Evolutionary conservation across 2,888 invertebrate species (phyloP), one percentile per base, ranked within the genome.

Genomic region (Leptinotarsa tumamoca): DNA sequence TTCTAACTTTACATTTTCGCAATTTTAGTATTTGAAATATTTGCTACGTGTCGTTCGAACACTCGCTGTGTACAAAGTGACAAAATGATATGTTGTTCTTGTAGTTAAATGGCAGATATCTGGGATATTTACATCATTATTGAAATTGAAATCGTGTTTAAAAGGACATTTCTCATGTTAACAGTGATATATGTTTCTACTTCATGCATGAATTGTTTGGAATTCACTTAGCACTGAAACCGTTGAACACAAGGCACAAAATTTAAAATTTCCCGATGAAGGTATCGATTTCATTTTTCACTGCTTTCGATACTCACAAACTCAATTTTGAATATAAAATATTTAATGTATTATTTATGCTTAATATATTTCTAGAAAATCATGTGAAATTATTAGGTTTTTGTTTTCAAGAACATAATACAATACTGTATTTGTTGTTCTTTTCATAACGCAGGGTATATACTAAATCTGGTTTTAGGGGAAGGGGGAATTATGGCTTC

Each of bases 141-240:
- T 56, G 21, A 56, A 56, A 56, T 18, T 56, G 21, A 17, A 56
- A 18, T 56, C 56, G 56, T 56, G 56, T 56, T 18, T 21, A n/a
- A 7, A 56, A 56, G 4, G 13, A 56, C 52, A 68, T 68, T 68
- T 51, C 21, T n/a, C 51, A 68, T 51, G 23, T 51, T 51, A 13
- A 68, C 51, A 51, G 68, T 68, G 50, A 68, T 68, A 52, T 68
- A 68, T 50, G 50, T 68, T 68, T 27, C 49, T 68, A 23, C 27
- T 52, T 68, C 52, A 52, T 68, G 27, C 68, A 27, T 68, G 51
- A 68, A 68, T 68, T 13, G 21, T 21, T 56, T 56, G 21, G 56
- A 56, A 56, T 56, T 21, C 18, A 18, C 21, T 56, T 18, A 4
- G 10, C 56, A 56, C 10, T 56, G 56, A 21, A 56, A 21, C 3